Conservation (phyloP, 2,888 invertebrate genomes). For the Rotaria macrura region DNA sequence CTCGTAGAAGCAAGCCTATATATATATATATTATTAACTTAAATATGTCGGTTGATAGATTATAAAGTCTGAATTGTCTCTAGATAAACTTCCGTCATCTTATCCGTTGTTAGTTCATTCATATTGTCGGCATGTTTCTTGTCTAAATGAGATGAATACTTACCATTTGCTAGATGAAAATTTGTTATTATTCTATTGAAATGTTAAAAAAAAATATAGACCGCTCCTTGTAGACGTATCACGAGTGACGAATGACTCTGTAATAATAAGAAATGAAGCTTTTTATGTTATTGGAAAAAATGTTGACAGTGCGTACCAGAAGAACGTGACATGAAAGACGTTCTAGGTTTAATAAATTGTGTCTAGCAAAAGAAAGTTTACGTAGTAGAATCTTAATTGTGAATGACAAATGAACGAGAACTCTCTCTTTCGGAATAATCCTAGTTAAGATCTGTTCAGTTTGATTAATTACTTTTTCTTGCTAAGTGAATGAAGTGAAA, state of each 20-base stretch:
- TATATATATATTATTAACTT: not conserved
- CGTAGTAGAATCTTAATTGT: not conserved
- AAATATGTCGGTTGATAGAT: not conserved
- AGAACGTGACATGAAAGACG: not conserved
- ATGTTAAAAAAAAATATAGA: not conserved
- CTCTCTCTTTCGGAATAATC: no score
- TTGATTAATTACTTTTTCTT: not conserved
- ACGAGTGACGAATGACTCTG: not conserved
- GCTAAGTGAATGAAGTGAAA: not conserved
- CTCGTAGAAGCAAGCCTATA: not conserved
- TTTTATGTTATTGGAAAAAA: not conserved
- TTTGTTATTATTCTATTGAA: not conserved
- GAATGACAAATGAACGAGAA: not conserved
- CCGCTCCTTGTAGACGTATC: not conserved
- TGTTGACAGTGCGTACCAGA: not conserved
- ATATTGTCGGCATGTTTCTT: not conserved
- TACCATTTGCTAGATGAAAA: not conserved
- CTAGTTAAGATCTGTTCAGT: no score
- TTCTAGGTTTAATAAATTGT: not conserved
- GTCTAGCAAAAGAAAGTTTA: not conserved
- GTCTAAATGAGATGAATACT: not conserved
- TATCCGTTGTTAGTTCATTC: not conserved
- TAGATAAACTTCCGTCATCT: not conserved
- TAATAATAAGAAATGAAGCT: not conserved
- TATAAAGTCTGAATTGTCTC: not conserved